Conservation (phyloP, 1,140 invertebrate genomes). For the Eubasilissa regina region DNA sequence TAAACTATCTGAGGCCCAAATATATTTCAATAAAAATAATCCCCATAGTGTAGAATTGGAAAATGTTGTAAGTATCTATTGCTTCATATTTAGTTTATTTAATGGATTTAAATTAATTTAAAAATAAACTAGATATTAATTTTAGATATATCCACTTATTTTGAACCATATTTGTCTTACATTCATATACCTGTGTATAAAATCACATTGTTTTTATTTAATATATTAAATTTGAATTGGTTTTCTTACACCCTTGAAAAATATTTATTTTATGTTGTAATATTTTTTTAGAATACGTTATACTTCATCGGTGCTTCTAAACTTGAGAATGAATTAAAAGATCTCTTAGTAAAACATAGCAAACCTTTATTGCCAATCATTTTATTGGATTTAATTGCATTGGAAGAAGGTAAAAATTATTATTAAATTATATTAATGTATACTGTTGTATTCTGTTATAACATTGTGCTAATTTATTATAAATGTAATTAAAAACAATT, state of each 20-base stretch:
- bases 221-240: not conserved
- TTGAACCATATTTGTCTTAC: no score
- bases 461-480: no score
- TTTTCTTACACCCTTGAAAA: not conserved
- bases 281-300: slow-evolving; percentile 74
- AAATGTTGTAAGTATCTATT: slow-evolving; percentile 79
- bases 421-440: no score
- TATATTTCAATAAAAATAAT: slow-evolving; percentile 95
- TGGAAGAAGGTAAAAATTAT: slow-evolving; percentile 82
- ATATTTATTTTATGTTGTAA: not conserved
- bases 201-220: not conserved
- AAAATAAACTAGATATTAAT: no score
- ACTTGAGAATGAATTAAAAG: slow-evolving; percentile 90
- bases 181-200: no score
- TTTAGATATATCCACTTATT: no score
- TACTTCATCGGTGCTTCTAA: slow-evolving; percentile 83
- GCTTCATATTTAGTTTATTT: slow-evolving; percentile 22
- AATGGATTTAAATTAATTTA: not conserved
- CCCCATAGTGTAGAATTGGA: slow-evolving; percentile 94
- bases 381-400: slow-evolving; percentile 87
- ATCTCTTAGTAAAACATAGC: slow-evolving; percentile 88
- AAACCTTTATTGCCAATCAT: slow-evolving; percentile 88
- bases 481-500: no score
- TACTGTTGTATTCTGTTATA: no score
- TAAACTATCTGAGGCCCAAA: slow-evolving; percentile 87